Evolutionary conservation across 2,888 invertebrate species (phyloP).

Genomic region (Lysandra coridon): DNA sequence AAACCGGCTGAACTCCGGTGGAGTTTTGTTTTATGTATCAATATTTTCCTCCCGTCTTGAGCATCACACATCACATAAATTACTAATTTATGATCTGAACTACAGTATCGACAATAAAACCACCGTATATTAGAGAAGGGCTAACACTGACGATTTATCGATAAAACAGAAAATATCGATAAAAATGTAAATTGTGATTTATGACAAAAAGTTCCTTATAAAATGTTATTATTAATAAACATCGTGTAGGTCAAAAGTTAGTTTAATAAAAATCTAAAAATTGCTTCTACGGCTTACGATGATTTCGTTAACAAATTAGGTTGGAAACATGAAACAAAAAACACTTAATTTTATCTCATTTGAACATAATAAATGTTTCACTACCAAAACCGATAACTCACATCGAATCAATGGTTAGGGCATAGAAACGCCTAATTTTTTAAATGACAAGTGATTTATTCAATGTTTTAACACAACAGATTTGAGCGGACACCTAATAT

Average conservation of each 20-base stretch:
- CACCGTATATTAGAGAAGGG: background rate
- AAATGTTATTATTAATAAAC: background rate
- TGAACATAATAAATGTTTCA: conserved; percentile 5
- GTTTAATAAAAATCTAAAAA: background rate
- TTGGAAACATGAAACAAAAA: conserved; percentile 7
- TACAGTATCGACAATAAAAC: conserved; percentile 27
- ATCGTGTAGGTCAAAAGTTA: background rate
- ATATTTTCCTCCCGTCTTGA: conserved; percentile 22
- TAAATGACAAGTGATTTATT: conserved; percentile 20
- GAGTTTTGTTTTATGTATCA: conserved; percentile 3
- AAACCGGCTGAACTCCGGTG: background rate
- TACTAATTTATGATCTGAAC: conserved; percentile 29
- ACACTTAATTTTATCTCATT: conserved; percentile 8
- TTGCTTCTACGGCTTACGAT: background rate
- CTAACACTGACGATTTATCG: background rate
- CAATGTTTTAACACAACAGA: conserved; percentile 23
- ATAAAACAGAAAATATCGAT: conserved; percentile 2
- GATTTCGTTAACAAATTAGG: conserved; percentile 16
- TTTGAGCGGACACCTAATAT: conserved; percentile 15
- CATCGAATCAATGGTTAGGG: conserved; percentile 4
- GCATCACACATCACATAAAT: conserved; percentile 28
- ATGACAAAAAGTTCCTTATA: background rate
- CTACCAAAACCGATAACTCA: conserved; percentile 9
- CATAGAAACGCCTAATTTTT: conserved; percentile 21
- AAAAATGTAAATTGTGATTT: background rate